These are phyloP conservation scores for Aurelia sp. DNA, from an alignment of 30 jellyfish, hydroid and myxozoan species.

Conservation along the genomic window DNA sequence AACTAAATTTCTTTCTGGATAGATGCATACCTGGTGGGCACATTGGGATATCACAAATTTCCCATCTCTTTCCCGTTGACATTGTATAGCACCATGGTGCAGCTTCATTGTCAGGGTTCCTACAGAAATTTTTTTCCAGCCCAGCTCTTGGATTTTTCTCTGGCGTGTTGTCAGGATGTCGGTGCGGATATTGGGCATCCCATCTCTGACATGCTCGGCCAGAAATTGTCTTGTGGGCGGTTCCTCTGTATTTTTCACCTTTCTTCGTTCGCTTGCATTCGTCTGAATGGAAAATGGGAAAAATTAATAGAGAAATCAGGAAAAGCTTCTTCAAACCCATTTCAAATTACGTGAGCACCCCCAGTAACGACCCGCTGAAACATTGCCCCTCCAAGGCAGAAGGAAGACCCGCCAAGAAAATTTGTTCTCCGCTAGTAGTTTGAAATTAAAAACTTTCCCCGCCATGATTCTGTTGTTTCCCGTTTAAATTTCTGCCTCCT, in stretches of 20 bases:
- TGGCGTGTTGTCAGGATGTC: conserved; percentile 13
- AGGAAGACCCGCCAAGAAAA: no score
- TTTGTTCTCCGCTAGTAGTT: no score
- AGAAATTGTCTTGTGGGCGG: neutral
- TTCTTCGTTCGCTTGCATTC: conserved; percentile 37
- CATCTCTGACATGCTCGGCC: conserved; percentile 55
- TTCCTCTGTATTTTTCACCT: conserved; percentile 41
- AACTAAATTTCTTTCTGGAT: no score
- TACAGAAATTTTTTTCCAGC: conserved; percentile 28
- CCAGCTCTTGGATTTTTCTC: conserved; percentile 13
- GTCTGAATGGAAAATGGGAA: no score
- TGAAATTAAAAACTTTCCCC: no score
- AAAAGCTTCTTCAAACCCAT: no score
- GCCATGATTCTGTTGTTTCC: no score
- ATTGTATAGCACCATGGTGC: conserved; percentile 68
- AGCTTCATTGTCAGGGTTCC: conserved; percentile 52
- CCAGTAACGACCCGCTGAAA: no score
- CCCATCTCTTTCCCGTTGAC: conserved; percentile 24
- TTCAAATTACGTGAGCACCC: no score
- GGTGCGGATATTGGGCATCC: conserved; percentile 51
- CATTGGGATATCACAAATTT: conserved; percentile 22
- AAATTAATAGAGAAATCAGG: no score
- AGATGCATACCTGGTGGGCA: conserved; percentile 9
- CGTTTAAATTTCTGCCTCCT: no score
- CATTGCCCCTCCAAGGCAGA: no score